Evolutionary conservation across 2,888 invertebrate species (phyloP), one percentile per base, ranked within the genome.

Genomic region (Thecophora atra): DNA sequence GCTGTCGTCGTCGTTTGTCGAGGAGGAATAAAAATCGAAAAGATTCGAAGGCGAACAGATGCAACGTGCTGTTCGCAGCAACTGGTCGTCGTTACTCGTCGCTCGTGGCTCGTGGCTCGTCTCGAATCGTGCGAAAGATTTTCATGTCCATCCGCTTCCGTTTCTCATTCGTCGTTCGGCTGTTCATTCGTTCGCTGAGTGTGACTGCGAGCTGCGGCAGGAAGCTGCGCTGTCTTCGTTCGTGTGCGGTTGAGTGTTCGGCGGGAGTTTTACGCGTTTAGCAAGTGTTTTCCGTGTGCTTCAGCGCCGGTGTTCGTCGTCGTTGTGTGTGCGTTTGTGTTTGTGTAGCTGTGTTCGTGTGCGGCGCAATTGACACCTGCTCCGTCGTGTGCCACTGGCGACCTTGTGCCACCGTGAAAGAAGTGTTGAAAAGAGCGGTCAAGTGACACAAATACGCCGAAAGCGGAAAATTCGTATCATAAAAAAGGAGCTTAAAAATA

Each of bases 51-150:
- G 77, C 79, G 76, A 78, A 79, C 81, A 81, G 81, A 81, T 81
- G 81, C 81, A 81, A 80, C 79, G 81, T 80, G 81, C 80, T 79
- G 78, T 77, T 79, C 80, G 75, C 78, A 80, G 80, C 80, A 81
- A 81, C 80, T 80, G 78, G 81, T 81, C 80, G 81, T 70, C 70
- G 51, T 63, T 56, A 26, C 60, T 58, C 68, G 21, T 44, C 44
- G 58, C 24, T 47, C 28, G 58, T 21, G 28, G 15, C 30, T 28
- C n/a, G n/a, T n/a, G 42, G 44, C 60, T 60, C 17, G 47, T 42
- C 30, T 51, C 4, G 30, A 54, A 56, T 69, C 68, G 68, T 69
- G 42, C 26, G 47, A 56, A 44, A 24, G 24, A 52, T 51, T 69
- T 69, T 51, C 58, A 64, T 72, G 56, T 65, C 56, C 70, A 56